phyloP scores from a whole-genome alignment of 2,888 invertebrate genomes.

The Acrobasis suavella region DNA sequence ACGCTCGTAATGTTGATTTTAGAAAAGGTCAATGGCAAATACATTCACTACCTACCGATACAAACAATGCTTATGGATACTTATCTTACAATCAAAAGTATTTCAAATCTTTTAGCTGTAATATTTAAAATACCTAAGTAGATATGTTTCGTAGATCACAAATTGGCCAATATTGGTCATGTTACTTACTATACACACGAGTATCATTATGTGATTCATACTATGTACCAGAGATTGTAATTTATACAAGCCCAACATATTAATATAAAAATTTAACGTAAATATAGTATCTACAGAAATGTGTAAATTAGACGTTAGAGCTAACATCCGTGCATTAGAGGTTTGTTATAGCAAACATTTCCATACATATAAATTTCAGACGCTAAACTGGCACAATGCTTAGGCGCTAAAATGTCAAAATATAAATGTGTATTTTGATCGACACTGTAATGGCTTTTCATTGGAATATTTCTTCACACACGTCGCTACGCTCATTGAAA shows the following conservation, averaged over 20 bases:
- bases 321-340: neutral
- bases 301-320: neutral
- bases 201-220: too few species aligned
- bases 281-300: neutral
- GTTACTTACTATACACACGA: too few species aligned
- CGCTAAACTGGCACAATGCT: neutral
- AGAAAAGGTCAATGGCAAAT: conserved; percentile 11
- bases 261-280: too few species aligned
- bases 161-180: neutral
- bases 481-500: conserved; percentile 25
- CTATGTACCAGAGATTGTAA: too few species aligned
- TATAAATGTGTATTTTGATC: conserved; percentile 4
- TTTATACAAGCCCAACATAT: too few species aligned
- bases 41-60: neutral
- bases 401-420: neutral
- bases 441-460: conserved; percentile 13
- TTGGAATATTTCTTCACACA: conserved; percentile 31
- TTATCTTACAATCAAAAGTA: neutral
- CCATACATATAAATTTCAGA: neutral
- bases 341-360: neutral
- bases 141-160: neutral
- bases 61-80: neutral
- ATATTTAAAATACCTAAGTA: too few species aligned
- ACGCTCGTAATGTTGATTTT: neutral
- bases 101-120: neutral